Percentiles rank a stretch among this genome's conserved stretches.
Evolutionary conservation across 2,888 invertebrate species (phyloP).

Genomic region (Seladonia tumulorum): DNA sequence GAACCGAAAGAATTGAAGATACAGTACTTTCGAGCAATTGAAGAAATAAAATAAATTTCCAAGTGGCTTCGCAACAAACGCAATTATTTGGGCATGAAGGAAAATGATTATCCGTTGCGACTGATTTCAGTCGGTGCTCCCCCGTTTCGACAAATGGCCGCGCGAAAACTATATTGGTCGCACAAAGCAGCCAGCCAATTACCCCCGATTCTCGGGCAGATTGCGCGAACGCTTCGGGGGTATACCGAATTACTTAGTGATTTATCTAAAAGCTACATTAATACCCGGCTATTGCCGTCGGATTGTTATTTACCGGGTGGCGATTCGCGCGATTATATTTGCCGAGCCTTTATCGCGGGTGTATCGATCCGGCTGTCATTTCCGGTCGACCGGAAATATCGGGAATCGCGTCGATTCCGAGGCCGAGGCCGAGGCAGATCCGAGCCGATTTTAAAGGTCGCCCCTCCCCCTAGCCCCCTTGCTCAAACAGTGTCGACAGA

Average conservation of each 20-base stretch:
- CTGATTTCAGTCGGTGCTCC: not conserved
- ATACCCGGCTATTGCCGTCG: not conserved
- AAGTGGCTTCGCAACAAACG: no score
- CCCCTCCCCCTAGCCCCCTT: no score
- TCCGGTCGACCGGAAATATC: conserved; percentile 9
- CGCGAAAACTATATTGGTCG: not conserved
- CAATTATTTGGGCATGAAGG: no score
- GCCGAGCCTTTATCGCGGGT: conserved; percentile 8
- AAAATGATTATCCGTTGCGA: not conserved
- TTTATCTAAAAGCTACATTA: not conserved
- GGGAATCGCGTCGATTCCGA: not conserved
- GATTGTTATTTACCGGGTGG: conserved; percentile 1
- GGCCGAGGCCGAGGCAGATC: not conserved
- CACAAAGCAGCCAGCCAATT: not conserved
- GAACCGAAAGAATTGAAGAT: no score
- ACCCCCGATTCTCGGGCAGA: not conserved
- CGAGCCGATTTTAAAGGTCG: conserved; percentile 11
- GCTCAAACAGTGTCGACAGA: not conserved
- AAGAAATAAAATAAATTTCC: no score
- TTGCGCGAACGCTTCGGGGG: not conserved
- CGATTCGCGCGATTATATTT: conserved; percentile 25
- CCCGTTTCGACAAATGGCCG: not conserved
- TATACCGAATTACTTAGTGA: not conserved
- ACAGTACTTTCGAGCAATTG: no score
- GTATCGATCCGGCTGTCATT: conserved; percentile 18